Base-by-base conservation (phyloP, 1,140 invertebrate species). In the Brachionus calyciflorus region DNA sequence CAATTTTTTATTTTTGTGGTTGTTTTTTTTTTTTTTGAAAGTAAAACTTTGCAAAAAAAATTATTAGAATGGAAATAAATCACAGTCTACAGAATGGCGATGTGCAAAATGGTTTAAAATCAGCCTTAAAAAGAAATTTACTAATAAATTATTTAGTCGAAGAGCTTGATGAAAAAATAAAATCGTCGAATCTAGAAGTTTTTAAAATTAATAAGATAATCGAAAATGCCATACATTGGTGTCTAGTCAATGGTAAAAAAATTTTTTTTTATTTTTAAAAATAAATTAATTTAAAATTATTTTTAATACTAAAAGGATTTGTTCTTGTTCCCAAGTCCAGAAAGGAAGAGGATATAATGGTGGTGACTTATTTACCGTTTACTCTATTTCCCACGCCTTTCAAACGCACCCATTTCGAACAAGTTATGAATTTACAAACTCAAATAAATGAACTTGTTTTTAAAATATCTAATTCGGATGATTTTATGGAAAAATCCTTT, bases 341-440 rank as follows among this genome's bases (percentile, higher is more conserved):
- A 44, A 21, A 65, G 40, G 37, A 41, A 41, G 69, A 73, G 6
- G 46, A 49, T 9, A 21, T 73, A 24, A 73, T 51, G 46, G 37
- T 55, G 14, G 69, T 73, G 9, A 73, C 69, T 7, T 55, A 73
- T 73, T 21, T 73, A 9, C 69, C 69, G 19, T 73, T 73, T 55
- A 73, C 69, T 14, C 48, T 73, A 19, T 73, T 73, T 51, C 69
- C 69, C 28, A 51, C 69, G n/a, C 69, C 69, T 2, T 73, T 73
- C 21, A 51, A 53, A 24, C 10, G 10, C 14, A 12, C 10, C 14
- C 69, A 73, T 26, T 73, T 33, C 19, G 14, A 73, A 51, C 69
- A 73, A 73, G 69, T 73, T 4, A 40, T 51, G 12, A 24, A 55
- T 28, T 21, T 73, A 49, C 69, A 73, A 21, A 44, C 69, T 10